Evolutionary conservation across 2,113 vertebrate genomes (phyloP).

Genomic region (Orycteropus afer): DNA sequence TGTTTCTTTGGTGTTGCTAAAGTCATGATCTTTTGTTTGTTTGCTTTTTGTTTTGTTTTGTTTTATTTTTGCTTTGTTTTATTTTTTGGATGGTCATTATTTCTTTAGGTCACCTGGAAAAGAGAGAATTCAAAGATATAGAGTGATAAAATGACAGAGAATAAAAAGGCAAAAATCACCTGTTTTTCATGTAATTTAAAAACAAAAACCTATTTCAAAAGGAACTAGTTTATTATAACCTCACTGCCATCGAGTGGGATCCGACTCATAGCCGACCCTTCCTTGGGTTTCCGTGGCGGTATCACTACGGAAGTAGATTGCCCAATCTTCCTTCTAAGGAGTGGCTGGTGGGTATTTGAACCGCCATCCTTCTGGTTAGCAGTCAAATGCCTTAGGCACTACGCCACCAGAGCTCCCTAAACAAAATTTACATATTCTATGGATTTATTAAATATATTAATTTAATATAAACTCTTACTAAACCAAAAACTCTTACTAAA

Average conservation of each 20-base stretch:
- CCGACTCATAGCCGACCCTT: too few relatives aligned
- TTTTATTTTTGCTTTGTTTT: neutral
- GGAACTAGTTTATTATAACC: neutral
- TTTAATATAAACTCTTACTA: neutral
- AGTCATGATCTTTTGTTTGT: constrained; percentile 51
- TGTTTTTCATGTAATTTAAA: neutral
- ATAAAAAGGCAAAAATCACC: neutral
- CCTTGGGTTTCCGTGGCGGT: too few relatives aligned
- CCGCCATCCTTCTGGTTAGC: too few relatives aligned
- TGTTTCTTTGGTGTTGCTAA: constrained; percentile 88
- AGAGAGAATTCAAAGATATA: constrained; percentile 41
- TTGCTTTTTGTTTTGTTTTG: constrained; percentile 9
- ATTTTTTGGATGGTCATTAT: constrained; percentile 63
- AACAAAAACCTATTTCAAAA: neutral
- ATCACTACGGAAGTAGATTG: too few relatives aligned
- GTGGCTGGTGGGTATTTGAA: too few relatives aligned
- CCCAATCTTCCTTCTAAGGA: too few relatives aligned
- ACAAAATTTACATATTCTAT: neutral
- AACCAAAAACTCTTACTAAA: neutral
- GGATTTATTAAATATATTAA: neutral
- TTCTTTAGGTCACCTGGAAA: constrained; percentile 78
- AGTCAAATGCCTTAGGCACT: too few relatives aligned
- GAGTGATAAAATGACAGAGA: constrained; percentile 33
- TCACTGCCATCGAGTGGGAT: too few relatives aligned
- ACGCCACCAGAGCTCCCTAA: too few relatives aligned